Conservation (phyloP, 2,113 vertebrate species). For the Microtus pennsylvanicus region DNA sequence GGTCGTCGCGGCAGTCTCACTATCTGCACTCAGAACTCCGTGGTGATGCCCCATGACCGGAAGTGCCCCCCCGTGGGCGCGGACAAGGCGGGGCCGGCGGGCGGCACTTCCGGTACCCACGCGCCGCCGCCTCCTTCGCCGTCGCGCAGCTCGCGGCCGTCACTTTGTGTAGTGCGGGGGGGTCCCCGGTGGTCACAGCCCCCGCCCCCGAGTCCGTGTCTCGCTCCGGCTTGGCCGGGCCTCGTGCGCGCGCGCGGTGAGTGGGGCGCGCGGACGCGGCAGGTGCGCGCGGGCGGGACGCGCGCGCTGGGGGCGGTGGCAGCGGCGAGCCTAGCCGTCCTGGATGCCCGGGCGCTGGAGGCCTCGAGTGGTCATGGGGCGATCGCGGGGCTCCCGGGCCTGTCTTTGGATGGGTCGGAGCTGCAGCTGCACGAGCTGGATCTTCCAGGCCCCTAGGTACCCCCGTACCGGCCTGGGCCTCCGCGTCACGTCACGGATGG, state of each 20-base stretch:
- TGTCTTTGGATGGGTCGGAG: not conserved
- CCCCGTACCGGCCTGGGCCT: not conserved
- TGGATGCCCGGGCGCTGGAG: not conserved
- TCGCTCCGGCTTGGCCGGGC: slow-evolving; percentile 5
- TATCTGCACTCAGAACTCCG: not conserved
- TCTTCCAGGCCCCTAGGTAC: not conserved
- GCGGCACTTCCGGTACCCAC: slow-evolving; percentile 81
- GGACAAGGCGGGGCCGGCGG: slow-evolving; percentile 71
- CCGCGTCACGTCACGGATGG: not conserved
- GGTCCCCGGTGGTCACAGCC: slow-evolving; percentile 45
- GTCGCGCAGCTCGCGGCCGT: slow-evolving; percentile 78
- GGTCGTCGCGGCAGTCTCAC: rapidly evolving
- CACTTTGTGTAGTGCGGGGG: slow-evolving; percentile 79
- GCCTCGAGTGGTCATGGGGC: not conserved
- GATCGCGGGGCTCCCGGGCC: not conserved
- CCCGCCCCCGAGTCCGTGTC: slow-evolving; percentile 11
- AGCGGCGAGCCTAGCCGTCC: not conserved
- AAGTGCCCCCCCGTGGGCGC: slow-evolving; percentile 72
- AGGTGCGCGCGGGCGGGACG: slow-evolving; percentile 50
- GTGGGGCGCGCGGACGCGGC: slow-evolving; percentile 42
- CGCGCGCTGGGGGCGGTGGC: slow-evolving; percentile 47
- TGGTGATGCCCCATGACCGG: slow-evolving; percentile 64
- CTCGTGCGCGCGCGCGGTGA: not conserved
- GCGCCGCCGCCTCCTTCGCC: slow-evolving; percentile 72
- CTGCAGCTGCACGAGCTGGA: not conserved